Evolutionary conservation across 2,888 invertebrate species (phyloP).

Genomic region (Sesamia inferens): DNA sequence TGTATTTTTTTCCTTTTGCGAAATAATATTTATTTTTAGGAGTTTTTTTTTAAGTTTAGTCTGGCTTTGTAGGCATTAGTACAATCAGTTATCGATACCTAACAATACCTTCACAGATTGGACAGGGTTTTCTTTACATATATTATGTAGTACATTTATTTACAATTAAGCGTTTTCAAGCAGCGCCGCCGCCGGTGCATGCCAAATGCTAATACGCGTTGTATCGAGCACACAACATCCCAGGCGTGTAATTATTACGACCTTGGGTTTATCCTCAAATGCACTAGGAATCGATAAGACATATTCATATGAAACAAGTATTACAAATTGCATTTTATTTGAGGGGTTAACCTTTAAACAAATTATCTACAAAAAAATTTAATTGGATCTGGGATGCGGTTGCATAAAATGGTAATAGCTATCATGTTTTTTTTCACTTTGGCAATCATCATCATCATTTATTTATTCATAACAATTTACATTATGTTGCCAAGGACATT

Average conservation of each 20-base stretch:
- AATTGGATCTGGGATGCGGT: background rate
- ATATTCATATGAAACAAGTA: constrained; percentile 5
- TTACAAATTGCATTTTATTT: constrained; percentile 9
- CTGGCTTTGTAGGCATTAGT: no score
- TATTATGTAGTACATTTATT: constrained; percentile 3
- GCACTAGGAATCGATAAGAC: constrained; percentile 32
- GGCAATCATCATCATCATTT: background rate
- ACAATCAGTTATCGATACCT: no score
- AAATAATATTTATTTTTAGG: no score
- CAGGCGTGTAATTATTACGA: constrained; percentile 57
- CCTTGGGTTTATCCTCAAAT: constrained; percentile 47
- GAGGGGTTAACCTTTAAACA: background rate
- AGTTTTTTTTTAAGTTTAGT: no score
- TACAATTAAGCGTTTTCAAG: constrained; percentile 15
- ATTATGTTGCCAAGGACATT: no score
- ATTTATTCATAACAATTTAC: no score
- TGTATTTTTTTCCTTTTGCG: no score
- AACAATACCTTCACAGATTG: no score
- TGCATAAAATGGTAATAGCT: background rate
- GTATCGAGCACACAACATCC: constrained; percentile 63
- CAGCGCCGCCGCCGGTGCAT: constrained; percentile 20
- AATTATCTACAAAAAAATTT: background rate
- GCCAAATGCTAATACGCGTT: constrained; percentile 46
- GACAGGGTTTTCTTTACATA: no score
- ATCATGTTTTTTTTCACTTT: background rate